Evolutionary conservation across 2,113 vertebrate genomes (phyloP).

Genomic region (Takifugu bimaculatus): DNA sequence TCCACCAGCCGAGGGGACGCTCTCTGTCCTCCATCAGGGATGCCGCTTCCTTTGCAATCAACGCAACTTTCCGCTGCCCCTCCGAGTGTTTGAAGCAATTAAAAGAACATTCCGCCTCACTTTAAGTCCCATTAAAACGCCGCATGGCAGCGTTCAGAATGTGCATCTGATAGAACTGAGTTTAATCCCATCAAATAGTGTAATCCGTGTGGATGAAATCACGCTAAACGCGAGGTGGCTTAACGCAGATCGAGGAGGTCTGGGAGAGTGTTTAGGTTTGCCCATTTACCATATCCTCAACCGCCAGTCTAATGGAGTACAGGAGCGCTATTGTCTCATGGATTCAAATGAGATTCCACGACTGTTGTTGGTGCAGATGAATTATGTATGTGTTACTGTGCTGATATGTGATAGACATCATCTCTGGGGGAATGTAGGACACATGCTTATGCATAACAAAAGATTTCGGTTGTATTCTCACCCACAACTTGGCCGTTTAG

Average conservation of each 20-base stretch:
- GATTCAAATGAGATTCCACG: slow-evolving; percentile 59
- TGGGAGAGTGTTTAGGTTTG: slow-evolving; percentile 29
- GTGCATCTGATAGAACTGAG: slow-evolving; percentile 31
- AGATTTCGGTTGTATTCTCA: slow-evolving; percentile 62
- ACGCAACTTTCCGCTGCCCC: background rate
- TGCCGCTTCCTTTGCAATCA: no score
- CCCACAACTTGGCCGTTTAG: slow-evolving; percentile 46
- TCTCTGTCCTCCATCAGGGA: no score
- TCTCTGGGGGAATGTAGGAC: slow-evolving; percentile 68
- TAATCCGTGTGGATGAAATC: slow-evolving; percentile 44
- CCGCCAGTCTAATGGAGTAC: slow-evolving; percentile 50
- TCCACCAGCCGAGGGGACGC: no score
- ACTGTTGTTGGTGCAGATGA: slow-evolving; percentile 54
- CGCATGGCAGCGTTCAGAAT: slow-evolving; percentile 13
- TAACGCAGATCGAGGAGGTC: slow-evolving; percentile 31
- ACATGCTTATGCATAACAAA: slow-evolving; percentile 73
- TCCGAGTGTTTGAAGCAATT: slow-evolving; percentile 16
- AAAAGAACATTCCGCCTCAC: slow-evolving; percentile 18
- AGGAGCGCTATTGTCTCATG: slow-evolving; percentile 66
- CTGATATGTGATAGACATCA: slow-evolving; percentile 58
- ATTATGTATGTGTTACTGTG: slow-evolving; percentile 67
- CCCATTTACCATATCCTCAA: slow-evolving; percentile 48
- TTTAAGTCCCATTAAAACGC: slow-evolving; percentile 41
- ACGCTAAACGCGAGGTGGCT: slow-evolving; percentile 22
- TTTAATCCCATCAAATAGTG: slow-evolving; percentile 47